Evolutionary conservation across 2,888 invertebrate species (phyloP), one percentile per base, ranked within the genome.

Genomic region (Zaprionus obscuricornis): DNA sequence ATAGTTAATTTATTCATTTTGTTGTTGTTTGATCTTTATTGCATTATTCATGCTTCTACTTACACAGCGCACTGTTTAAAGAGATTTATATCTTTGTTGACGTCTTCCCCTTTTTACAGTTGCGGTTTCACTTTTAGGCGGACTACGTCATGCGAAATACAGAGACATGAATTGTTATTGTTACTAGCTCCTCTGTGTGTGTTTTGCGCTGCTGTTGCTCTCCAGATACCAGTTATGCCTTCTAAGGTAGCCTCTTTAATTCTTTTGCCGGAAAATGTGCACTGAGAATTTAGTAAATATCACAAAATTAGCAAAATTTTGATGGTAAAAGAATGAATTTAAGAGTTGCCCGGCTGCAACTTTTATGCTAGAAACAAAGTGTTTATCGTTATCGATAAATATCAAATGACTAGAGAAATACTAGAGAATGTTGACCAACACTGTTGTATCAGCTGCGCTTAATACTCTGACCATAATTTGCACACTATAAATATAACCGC

Each of bases 121-220:
- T 54, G 52, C 26, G 47, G 45, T 52, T 51, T 57, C 56, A 62
- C 52, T 67, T 72, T 67, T 52, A 8, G 40, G 26, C 45, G 51
- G 56, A 56, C 69, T 67, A 67, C 73, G 69, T 73, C 69, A 67
- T 69, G 16, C 66, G 5, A 34, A 17, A 11, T 6, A 7, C 36
- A 36, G 29, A 14, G 26, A n/a, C 37, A 16, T 45, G 43, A 37
- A 22, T 33, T 26, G 10, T 22, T 51, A 22, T 34, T 27, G 8
- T 31, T 45, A n/a, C n/a, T n/a, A n/a, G n/a, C n/a, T n/a, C n/a
- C n/a, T n/a, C n/a, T n/a, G n/a, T n/a, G n/a, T n/a, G 11, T 49
- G 7, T 31, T 43, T 10, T 31, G 14, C n/a, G 14, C 16, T 27
- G 11, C 7, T 5, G 42, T 16, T 17, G 37, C 20, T 27, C n/a